Evolutionary conservation across 2,888 invertebrate genomes (phyloP).

Genomic region (Noctua janthina): DNA sequence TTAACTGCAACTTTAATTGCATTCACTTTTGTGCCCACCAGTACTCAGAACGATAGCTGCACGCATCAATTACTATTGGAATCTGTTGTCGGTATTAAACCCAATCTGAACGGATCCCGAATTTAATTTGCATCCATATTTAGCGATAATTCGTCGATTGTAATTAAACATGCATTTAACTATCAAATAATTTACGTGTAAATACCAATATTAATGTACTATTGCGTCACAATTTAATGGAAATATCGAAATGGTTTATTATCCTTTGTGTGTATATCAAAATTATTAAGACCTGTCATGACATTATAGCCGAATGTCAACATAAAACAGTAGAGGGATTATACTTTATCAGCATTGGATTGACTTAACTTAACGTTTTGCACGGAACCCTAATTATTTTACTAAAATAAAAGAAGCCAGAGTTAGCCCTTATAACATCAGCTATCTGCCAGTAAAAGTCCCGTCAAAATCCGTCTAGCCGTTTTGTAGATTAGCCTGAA

Average conservation of each 20-base stretch:
- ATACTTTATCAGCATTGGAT: too few species aligned
- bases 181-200: constrained; percentile 54
- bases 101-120: constrained; percentile 62
- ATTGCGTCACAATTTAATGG: constrained; percentile 14
- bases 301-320: too few species aligned
- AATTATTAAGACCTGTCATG: too few species aligned
- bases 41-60: constrained; percentile 60
- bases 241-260: not conserved
- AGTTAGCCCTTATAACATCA: too few species aligned
- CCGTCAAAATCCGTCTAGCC: too few species aligned
- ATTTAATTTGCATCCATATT: constrained; percentile 68
- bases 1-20: constrained; percentile 21
- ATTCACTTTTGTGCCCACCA: constrained; percentile 35
- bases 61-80: constrained; percentile 76
- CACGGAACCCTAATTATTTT: too few species aligned
- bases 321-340: not conserved
- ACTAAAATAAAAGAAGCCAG: too few species aligned
- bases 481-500: too few species aligned
- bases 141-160: constrained; percentile 59
- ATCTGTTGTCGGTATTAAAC: constrained; percentile 73
- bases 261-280: not conserved
- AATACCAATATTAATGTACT: constrained; percentile 40
- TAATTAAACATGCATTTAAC: constrained; percentile 56
- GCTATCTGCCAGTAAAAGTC: too few species aligned
- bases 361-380: not conserved